A percentile compares a stretch with the other conserved stretches of the same genome.
phyloP scores from a whole-genome alignment of 2,797 vertebrate genomes.

The Acanthurus lineatus region DNA sequence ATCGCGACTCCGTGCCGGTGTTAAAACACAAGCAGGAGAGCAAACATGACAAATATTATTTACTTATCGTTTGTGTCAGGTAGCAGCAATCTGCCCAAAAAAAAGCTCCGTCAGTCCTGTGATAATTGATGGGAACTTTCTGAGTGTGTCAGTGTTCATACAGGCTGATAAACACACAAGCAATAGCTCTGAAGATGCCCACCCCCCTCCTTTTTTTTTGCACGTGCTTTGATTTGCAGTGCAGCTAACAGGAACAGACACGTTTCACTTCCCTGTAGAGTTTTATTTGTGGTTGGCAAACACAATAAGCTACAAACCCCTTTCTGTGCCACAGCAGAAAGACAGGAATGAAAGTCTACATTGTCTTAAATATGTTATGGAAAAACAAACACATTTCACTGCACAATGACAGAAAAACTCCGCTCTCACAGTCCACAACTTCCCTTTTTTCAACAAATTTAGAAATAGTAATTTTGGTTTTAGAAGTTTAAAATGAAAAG shows the following conservation, averaged over 20 bases:
- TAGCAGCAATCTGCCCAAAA: slow-evolving; percentile 1
- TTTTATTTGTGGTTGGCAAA: slow-evolving; percentile 1
- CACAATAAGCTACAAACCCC: not conserved
- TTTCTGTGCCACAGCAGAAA: not conserved
- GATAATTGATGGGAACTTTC: slow-evolving; percentile 37
- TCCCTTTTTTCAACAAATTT: too few relatives aligned
- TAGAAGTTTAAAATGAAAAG: too few relatives aligned
- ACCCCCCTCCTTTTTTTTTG: too few relatives aligned
- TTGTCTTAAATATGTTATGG: not conserved
- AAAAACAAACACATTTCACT: not conserved
- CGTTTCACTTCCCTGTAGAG: slow-evolving; percentile 2
- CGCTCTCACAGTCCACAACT: too few relatives aligned
- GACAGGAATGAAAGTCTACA: not conserved
- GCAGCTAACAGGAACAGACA: not conserved
- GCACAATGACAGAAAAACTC: not conserved
- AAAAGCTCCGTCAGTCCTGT: not conserved
- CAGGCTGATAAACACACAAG: slow-evolving; percentile 10
- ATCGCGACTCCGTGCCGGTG: slow-evolving; percentile 2
- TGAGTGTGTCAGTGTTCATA: not conserved
- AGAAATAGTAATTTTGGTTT: too few relatives aligned
- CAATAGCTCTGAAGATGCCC: not conserved
- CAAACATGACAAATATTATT: slow-evolving; percentile 31
- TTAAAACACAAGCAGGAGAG: slow-evolving; percentile 28
- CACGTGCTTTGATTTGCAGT: not conserved
- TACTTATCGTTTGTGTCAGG: slow-evolving; percentile 32